phyloP scores from a whole-genome alignment of 2,113 vertebrate genomes.

The Brachypodius melanocephalos region DNA sequence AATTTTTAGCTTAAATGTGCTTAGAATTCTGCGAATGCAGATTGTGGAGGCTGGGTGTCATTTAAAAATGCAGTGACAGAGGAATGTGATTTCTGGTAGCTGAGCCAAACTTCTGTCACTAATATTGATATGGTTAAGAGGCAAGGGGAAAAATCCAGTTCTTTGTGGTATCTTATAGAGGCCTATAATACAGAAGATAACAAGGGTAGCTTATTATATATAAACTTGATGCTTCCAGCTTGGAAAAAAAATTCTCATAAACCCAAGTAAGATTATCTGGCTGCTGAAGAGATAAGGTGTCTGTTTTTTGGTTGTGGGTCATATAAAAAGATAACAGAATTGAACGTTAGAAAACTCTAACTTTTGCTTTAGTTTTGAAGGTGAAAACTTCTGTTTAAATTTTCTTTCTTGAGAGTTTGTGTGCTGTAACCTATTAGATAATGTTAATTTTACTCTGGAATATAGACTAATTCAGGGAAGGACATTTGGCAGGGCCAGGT shows the following conservation, averaged over 20 bases:
- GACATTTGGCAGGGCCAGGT: not conserved
- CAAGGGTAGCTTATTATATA: not conserved
- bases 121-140: not conserved
- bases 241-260: not conserved
- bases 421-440: not conserved
- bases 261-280: not conserved
- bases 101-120: not conserved
- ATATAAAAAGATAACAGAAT: not conserved
- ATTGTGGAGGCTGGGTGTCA: not conserved
- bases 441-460: not conserved
- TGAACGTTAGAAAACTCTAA: not conserved
- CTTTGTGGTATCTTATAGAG: not conserved
- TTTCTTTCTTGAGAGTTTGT: not conserved
- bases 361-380: not conserved
- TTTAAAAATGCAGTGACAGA: not conserved
- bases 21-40: not conserved
- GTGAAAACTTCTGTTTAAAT: not conserved
- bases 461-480: not conserved
- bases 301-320: not conserved
- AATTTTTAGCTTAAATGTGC: not conserved
- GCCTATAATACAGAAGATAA: not conserved
- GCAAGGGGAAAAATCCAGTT: not conserved
- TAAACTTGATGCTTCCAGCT: not conserved
- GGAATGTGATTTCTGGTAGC: not conserved
- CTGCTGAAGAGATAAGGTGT: not conserved